Evolutionary conservation across 1,140 invertebrate species (phyloP).

Genomic region (Bicyclus anynana): DNA sequence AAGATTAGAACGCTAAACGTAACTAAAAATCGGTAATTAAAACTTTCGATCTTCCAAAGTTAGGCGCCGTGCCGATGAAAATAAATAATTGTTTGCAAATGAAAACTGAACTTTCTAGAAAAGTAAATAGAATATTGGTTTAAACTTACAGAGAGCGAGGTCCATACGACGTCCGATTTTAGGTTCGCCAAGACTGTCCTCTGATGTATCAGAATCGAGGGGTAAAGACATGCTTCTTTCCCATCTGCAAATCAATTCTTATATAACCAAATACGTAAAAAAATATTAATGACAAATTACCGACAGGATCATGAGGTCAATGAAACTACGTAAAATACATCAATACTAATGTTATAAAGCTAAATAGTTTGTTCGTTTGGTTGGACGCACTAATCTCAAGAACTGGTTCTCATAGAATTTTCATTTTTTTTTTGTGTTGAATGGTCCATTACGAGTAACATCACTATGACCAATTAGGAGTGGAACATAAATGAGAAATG

Average conservation of each 20-base stretch:
- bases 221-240: conserved; percentile 84
- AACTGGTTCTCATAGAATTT: too few relatives aligned
- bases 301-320: too few relatives aligned
- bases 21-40: conserved; percentile 24
- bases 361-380: too few relatives aligned
- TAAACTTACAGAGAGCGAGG: conserved; percentile 83
- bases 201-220: conserved; percentile 74
- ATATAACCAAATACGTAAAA: too few relatives aligned
- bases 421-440: too few relatives aligned
- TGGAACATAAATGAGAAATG: too few relatives aligned
- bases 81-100: conserved; percentile 72
- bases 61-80: conserved; percentile 69
- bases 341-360: too few relatives aligned
- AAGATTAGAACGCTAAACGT: conserved; percentile 13
- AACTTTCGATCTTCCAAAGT: conserved; percentile 45
- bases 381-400: too few relatives aligned
- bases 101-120: conserved; percentile 64
- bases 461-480: too few relatives aligned
- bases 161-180: conserved; percentile 80
- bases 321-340: too few relatives aligned
- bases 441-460: too few relatives aligned
- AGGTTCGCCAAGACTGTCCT: conserved; percentile 74
- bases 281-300: too few relatives aligned
- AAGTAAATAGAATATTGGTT: conserved; percentile 27
- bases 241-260: conserved; percentile 78